These are phyloP conservation scores for Therioaphis trifolii DNA, from an alignment of 2,888 invertebrate species.

Conservation along the genomic window DNA sequence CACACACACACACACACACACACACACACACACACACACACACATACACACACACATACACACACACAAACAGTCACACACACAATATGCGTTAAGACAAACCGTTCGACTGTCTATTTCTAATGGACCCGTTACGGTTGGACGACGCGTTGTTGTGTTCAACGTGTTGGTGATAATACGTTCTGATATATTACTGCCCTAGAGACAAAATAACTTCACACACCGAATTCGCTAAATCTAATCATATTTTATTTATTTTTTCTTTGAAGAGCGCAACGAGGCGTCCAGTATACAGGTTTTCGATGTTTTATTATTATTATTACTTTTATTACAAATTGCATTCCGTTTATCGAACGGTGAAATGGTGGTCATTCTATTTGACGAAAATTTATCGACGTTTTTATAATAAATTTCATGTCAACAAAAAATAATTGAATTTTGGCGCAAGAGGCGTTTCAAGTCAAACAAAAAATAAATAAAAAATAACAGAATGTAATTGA, in stretches of 20 bases:
- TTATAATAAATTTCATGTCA: background rate
- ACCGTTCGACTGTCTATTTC: conserved; percentile 37
- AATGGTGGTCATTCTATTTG: background rate
- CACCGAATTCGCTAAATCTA: conserved; percentile 40
- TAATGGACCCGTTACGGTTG: conserved; percentile 49
- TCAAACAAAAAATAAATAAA: too few species aligned
- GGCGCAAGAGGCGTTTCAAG: background rate
- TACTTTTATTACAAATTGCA: background rate
- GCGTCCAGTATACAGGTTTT: conserved; percentile 18
- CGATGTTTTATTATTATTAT: background rate
- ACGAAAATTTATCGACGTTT: conserved; percentile 18
- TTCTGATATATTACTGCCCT: conserved; percentile 54
- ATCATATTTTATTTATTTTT: conserved; percentile 24
- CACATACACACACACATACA: too few species aligned
- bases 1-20: too few species aligned
- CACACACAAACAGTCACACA: too few species aligned
- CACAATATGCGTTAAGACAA: conserved; percentile 36
- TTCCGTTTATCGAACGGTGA: background rate
- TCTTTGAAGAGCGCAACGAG: background rate
- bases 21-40: too few species aligned
- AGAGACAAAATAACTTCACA: conserved; percentile 54
- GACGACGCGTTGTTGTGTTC: background rate
- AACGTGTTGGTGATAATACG: conserved; percentile 28
- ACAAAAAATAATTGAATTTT: conserved; percentile 34
- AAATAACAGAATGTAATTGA: too few species aligned